Evolutionary conservation across 2,797 vertebrate genomes (phyloP).

Genomic region (Gouania willdenowi): DNA sequence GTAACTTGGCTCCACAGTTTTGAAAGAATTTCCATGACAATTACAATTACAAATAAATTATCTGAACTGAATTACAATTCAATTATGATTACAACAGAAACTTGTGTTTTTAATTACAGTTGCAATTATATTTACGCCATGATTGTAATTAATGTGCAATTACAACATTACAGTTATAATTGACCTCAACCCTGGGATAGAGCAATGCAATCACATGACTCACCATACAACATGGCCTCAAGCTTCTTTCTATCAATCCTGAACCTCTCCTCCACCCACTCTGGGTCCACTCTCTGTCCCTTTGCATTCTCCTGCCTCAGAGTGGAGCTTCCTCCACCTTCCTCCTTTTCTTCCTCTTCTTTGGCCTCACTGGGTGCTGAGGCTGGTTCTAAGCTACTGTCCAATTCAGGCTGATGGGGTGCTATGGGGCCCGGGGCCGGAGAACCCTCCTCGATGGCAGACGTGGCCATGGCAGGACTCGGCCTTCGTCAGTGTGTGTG

Average conservation of each 20-base stretch:
- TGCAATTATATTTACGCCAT: too few relatives aligned
- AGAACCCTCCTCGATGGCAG: constrained; percentile 48
- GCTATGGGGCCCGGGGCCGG: constrained; percentile 28
- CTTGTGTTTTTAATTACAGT: too few relatives aligned
- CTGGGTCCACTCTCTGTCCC: constrained; percentile 53
- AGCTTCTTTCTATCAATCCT: constrained; percentile 82
- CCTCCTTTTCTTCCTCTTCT: constrained; percentile 57
- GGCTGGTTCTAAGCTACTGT: constrained; percentile 44
- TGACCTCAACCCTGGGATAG: too few relatives aligned
- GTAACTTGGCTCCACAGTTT: too few relatives aligned
- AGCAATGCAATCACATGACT: constrained; percentile 37
- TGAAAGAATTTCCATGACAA: too few relatives aligned
- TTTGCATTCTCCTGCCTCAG: constrained; percentile 20
- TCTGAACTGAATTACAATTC: too few relatives aligned
- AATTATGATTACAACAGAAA: too few relatives aligned
- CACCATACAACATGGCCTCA: constrained; percentile 78
- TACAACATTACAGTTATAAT: too few relatives aligned
- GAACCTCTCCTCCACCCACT: constrained; percentile 81
- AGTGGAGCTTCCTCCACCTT: constrained; percentile 21
- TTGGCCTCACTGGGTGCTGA: constrained; percentile 33
- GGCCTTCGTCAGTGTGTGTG: constrained; percentile 62
- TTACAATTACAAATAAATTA: too few relatives aligned
- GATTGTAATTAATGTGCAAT: too few relatives aligned
- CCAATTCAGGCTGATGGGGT: constrained; percentile 50
- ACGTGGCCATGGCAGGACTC: constrained; percentile 66